phyloP scores from a whole-genome alignment of 1,140 invertebrate genomes.

The Oryctes rhinoceros region DNA sequence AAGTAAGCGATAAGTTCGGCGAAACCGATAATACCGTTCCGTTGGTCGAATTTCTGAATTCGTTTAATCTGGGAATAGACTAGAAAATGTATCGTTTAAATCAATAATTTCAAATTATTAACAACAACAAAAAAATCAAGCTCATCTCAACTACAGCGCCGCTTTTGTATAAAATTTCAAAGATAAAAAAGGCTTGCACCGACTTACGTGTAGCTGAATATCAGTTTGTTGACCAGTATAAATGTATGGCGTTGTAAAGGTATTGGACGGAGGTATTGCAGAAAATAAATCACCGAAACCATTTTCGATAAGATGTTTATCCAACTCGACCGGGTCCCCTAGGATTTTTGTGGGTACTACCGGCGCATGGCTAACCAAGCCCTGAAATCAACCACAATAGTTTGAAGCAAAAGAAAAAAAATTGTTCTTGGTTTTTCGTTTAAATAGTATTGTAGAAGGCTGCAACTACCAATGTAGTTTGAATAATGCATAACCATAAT shows the following conservation, averaged over 20 bases:
- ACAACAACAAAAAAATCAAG: too few relatives aligned
- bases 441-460: too few relatives aligned
- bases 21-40: conserved; percentile 48
- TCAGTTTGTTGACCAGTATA: conserved; percentile 52
- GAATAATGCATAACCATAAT: too few relatives aligned
- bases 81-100: background rate
- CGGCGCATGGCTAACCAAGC: conserved; percentile 76
- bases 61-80: conserved; percentile 38
- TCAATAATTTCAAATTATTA: background rate
- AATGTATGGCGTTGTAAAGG: conserved; percentile 50
- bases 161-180: too few relatives aligned
- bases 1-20: conserved; percentile 12
- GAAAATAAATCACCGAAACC: conserved; percentile 63
- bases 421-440: too few relatives aligned
- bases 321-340: conserved; percentile 77
- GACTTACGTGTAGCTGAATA: conserved; percentile 54
- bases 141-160: too few relatives aligned
- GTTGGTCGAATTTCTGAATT: conserved; percentile 49
- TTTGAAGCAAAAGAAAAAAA: too few relatives aligned
- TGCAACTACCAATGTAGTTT: too few relatives aligned
- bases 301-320: conserved; percentile 73
- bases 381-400: conserved; percentile 61
- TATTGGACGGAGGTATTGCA: conserved; percentile 49
- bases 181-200: too few relatives aligned
- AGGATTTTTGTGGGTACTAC: conserved; percentile 83